A percentile compares a stretch with the other conserved stretches of the same genome.
Conservation (phyloP, 2,888 invertebrate genomes). For the Mesorhabditis sp. region DNA sequence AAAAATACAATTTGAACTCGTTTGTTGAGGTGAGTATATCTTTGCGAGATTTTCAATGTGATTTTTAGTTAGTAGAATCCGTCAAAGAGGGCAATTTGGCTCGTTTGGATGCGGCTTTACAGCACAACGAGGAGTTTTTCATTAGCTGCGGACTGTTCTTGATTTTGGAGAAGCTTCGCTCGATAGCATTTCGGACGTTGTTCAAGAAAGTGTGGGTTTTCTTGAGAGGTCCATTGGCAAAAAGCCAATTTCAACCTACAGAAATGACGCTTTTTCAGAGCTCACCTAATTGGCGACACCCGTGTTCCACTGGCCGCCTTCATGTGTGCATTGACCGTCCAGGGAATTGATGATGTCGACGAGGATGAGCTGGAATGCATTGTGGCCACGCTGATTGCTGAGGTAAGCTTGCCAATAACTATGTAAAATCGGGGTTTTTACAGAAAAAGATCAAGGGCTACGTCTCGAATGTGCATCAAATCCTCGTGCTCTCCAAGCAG, state of each 20-base stretch:
- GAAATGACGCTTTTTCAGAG: conserved; percentile 44
- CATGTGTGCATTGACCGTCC: conserved; percentile 75
- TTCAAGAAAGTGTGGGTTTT: conserved; percentile 77
- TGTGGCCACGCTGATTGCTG: conserved; percentile 89
- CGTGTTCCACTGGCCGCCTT: conserved; percentile 82
- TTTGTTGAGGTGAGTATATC: conserved; percentile 75
- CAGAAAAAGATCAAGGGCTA: conserved; percentile 93
- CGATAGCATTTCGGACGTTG: conserved; percentile 88
- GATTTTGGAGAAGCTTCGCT: conserved; percentile 90
- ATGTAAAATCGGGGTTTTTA: conserved; percentile 28
- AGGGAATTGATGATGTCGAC: conserved; percentile 78
- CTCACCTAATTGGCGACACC: conserved; percentile 66
- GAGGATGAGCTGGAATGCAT: conserved; percentile 92
- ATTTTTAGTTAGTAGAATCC: conserved; percentile 32
- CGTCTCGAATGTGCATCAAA: conserved; percentile 92
- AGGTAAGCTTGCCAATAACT: conserved; percentile 60
- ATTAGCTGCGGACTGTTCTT: conserved; percentile 94
- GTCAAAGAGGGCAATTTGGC: conserved; percentile 74
- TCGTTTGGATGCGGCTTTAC: conserved; percentile 56
- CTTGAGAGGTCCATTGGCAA: conserved; percentile 7
- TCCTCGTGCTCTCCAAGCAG: conserved; percentile 92
- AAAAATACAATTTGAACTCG: conserved; percentile 83
- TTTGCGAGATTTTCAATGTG: neutral
- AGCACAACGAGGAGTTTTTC: conserved; percentile 82
- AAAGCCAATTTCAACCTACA: conserved; percentile 8